These are phyloP conservation scores for Argyrosomus japonicus DNA, from an alignment of 2,113 vertebrate species.

Conservation along the genomic window DNA sequence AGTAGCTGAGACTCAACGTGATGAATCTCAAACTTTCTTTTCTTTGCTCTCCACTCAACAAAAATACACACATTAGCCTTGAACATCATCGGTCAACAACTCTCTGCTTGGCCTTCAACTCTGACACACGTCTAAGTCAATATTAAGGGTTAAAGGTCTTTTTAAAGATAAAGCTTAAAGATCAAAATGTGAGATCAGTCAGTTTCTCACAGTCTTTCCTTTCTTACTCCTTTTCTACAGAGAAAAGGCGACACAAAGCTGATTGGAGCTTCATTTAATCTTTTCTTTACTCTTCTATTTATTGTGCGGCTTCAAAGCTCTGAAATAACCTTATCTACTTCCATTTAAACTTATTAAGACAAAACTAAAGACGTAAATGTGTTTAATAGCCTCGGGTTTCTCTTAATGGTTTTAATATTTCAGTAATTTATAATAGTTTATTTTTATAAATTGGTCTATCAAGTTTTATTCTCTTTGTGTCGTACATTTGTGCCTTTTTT, in stretches of 20 bases:
- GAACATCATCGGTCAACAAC: slow-evolving; percentile 4
- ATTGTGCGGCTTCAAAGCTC: too few relatives aligned
- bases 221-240: background rate
- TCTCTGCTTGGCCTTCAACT: slow-evolving; percentile 59
- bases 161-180: slow-evolving; percentile 42
- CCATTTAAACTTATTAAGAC: too few relatives aligned
- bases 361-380: too few relatives aligned
- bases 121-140: slow-evolving; percentile 44
- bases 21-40: background rate
- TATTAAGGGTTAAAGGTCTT: slow-evolving; percentile 47
- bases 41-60: background rate
- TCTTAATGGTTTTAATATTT: too few relatives aligned
- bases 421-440: too few relatives aligned
- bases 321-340: too few relatives aligned
- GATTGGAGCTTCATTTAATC: background rate
- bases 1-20: too few relatives aligned
- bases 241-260: background rate
- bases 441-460: too few relatives aligned
- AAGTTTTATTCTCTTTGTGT: too few relatives aligned
- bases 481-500: too few relatives aligned
- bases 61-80: slow-evolving; percentile 34
- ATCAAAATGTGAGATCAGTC: slow-evolving; percentile 23
- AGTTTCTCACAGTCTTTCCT: background rate
- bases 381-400: too few relatives aligned
- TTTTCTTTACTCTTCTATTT: too few relatives aligned